These are phyloP conservation scores for Bathynomus jamesi DNA, from an alignment of 1,140 invertebrate genomes.

Conservation along the genomic window DNA sequence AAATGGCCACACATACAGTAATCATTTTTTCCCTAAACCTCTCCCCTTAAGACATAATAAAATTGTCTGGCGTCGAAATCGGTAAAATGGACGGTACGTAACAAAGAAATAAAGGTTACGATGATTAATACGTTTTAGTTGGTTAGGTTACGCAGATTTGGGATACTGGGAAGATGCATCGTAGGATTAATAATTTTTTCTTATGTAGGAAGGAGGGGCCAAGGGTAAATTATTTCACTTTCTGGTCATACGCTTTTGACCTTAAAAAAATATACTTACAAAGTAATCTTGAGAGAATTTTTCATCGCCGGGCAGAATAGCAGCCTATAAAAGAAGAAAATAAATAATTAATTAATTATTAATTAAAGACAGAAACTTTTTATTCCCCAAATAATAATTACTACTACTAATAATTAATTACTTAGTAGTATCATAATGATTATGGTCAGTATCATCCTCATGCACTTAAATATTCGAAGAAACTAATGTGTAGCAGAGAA, in stretches of 20 bases:
- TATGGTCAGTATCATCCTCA: too few relatives aligned
- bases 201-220: too few relatives aligned
- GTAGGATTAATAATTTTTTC: background rate
- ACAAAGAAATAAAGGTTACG: slow-evolving; percentile 16
- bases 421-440: too few relatives aligned
- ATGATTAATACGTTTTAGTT: background rate
- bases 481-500: too few relatives aligned
- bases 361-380: too few relatives aligned
- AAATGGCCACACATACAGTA: slow-evolving; percentile 42
- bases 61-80: slow-evolving; percentile 42
- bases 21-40: slow-evolving; percentile 45
- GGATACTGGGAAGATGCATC: background rate
- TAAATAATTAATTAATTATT: too few relatives aligned
- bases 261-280: slow-evolving; percentile 7
- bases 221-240: background rate
- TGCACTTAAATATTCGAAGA: too few relatives aligned
- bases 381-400: too few relatives aligned
- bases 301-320: slow-evolving; percentile 17
- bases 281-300: slow-evolving; percentile 20
- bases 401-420: too few relatives aligned
- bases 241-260: background rate
- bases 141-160: too few relatives aligned
- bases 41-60: slow-evolving; percentile 44
- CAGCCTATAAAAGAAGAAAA: slow-evolving; percentile 25
- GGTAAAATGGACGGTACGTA: too few relatives aligned